These are phyloP conservation scores for Patella vulgata DNA, from an alignment of 1,140 invertebrate genomes.

Conservation along the genomic window DNA sequence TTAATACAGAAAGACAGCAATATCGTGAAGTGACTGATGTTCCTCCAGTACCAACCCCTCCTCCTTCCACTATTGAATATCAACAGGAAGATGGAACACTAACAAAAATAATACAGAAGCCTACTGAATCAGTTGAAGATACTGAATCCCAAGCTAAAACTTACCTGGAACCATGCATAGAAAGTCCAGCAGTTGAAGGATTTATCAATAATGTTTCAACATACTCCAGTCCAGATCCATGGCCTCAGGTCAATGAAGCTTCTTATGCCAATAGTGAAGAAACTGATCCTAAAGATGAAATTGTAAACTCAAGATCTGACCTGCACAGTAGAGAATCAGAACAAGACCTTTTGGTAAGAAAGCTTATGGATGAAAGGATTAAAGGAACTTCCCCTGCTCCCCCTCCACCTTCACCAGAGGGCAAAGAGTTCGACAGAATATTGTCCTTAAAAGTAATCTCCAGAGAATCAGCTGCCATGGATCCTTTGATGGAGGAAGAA, in stretches of 20 bases:
- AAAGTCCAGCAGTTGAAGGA: too few species aligned
- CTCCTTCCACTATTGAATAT: neutral
- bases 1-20: neutral
- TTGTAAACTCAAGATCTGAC: slow-evolving; percentile 23
- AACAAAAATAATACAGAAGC: too few species aligned
- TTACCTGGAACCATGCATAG: too few species aligned
- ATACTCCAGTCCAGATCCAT: slow-evolving; percentile 40
- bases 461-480: slow-evolving; percentile 36
- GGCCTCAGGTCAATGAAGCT: slow-evolving; percentile 52
- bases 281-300: slow-evolving; percentile 11
- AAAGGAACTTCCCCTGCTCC: slow-evolving; percentile 47
- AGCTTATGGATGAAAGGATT: slow-evolving; percentile 16
- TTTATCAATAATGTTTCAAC: too few species aligned
- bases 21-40: neutral
- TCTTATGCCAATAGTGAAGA: slow-evolving; percentile 8
- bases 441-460: slow-evolving; percentile 21
- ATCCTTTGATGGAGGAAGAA: slow-evolving; percentile 42
- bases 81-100: neutral
- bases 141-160: too few species aligned
- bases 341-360: slow-evolving; percentile 6
- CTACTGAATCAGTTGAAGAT: too few species aligned
- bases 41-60: slow-evolving; percentile 1
- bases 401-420: slow-evolving; percentile 53
- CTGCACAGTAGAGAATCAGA: slow-evolving; percentile 28
- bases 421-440: slow-evolving; percentile 12